These are phyloP conservation scores for Smutsia gigantea DNA, from an alignment of 2,797 vertebrate species.

Conservation along the genomic window DNA sequence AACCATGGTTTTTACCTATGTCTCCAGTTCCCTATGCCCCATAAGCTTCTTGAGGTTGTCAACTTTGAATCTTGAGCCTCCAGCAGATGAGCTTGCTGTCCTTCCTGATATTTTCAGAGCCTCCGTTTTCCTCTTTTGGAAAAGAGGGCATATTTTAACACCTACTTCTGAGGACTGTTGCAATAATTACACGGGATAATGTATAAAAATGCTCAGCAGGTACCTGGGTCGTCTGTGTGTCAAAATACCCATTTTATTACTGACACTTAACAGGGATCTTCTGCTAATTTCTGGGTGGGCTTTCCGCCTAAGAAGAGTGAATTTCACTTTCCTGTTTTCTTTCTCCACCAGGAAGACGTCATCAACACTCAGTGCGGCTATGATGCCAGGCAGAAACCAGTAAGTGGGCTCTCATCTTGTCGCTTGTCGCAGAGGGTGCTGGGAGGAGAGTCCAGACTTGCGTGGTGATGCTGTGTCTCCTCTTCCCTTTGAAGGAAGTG, in stretches of 20 bases:
- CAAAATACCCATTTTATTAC: neutral
- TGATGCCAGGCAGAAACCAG: constrained; percentile 95
- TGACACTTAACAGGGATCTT: neutral
- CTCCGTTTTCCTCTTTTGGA: neutral
- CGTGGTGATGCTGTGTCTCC: constrained; percentile 66
- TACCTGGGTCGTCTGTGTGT: accelerated
- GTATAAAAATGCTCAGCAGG: neutral
- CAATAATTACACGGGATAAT: neutral
- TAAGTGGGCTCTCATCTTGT: constrained; percentile 85
- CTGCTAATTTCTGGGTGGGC: neutral
- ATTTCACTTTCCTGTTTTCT: constrained; percentile 68
- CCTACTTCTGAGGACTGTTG: neutral
- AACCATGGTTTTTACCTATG: neutral
- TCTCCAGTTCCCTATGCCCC: neutral
- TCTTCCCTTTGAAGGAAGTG: constrained; percentile 90
- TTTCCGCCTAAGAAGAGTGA: neutral
- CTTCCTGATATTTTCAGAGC: neutral
- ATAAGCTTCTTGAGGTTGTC: neutral
- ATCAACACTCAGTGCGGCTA: constrained; percentile 99
- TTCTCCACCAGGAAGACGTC: constrained; percentile 94
- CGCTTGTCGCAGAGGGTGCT: neutral
- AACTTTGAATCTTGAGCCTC: neutral
- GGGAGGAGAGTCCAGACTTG: neutral
- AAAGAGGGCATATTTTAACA: neutral
- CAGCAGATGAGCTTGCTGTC: neutral